Percentiles rank a stretch among this genome's conserved stretches.
These are phyloP conservation scores for Lophochroa leadbeateri DNA, from an alignment of 2,113 vertebrate species.

Conservation along the genomic window DNA sequence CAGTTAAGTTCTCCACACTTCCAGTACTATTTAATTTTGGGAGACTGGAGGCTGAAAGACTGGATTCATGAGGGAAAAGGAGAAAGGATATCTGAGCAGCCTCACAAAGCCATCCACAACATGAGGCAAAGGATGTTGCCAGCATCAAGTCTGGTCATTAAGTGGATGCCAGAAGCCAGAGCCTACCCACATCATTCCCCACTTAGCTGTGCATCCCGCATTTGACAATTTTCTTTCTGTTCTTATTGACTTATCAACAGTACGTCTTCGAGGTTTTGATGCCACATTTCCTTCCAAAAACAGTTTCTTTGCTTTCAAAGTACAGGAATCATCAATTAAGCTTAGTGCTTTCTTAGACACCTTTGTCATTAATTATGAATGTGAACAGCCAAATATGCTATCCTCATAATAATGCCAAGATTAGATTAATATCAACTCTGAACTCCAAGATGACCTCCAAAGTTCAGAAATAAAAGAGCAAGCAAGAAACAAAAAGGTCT, in stretches of 20 bases:
- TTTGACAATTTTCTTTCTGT: neutral
- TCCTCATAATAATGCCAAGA: constrained; percentile 55
- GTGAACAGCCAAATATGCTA: constrained; percentile 34
- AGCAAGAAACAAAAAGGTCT: constrained; percentile 15
- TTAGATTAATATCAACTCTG: constrained; percentile 59
- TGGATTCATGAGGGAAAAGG: neutral
- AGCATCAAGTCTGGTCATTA: neutral
- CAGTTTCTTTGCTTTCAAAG: constrained; percentile 44
- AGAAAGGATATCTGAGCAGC: neutral
- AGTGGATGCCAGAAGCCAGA: neutral
- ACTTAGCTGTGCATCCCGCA: neutral
- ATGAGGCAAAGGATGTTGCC: neutral
- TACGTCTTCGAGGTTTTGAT: neutral
- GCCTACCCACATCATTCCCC: neutral
- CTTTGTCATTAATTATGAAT: constrained; percentile 67
- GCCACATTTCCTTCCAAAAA: constrained; percentile 32
- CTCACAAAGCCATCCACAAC: neutral
- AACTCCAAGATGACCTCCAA: constrained; percentile 41
- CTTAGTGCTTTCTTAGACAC: constrained; percentile 33
- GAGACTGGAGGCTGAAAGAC: neutral
- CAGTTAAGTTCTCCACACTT: neutral
- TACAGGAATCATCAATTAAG: constrained; percentile 67
- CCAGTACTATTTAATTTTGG: neutral
- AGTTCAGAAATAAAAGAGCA: constrained; percentile 21
- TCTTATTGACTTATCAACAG: neutral